Percentiles rank a stretch among this genome's conserved stretches.
Evolutionary conservation across 2,888 invertebrate genomes (phyloP).

Genomic region (Lymantria dispar): DNA sequence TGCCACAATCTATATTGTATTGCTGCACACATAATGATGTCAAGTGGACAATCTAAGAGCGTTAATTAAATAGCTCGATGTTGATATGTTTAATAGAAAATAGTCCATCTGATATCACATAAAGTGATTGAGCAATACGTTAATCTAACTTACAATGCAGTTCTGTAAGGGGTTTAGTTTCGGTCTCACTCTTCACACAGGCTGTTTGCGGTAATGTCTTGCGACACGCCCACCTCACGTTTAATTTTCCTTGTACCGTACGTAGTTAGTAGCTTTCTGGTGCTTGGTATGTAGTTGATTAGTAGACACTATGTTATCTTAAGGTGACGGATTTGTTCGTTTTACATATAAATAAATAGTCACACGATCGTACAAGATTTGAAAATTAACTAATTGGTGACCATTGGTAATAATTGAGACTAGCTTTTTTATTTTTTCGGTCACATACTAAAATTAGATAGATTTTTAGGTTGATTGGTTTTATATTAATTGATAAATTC

Average conservation of each 20-base stretch:
- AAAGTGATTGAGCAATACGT: conserved; percentile 40
- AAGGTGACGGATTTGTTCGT: conserved; percentile 30
- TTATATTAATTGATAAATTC: background rate
- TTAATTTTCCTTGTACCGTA: conserved; percentile 15
- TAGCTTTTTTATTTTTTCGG: conserved; percentile 72
- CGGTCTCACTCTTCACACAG: conserved; percentile 42
- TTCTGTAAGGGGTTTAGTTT: conserved; percentile 48
- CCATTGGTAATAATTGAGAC: conserved; percentile 59
- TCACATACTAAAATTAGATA: conserved; percentile 24
- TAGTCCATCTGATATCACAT: conserved; percentile 39
- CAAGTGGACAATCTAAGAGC: conserved; percentile 30
- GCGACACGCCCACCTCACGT: conserved; percentile 28
- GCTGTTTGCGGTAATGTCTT: conserved; percentile 22
- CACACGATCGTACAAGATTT: background rate
- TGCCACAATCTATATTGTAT: conserved; percentile 39
- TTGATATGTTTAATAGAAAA: background rate
- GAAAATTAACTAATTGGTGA: background rate
- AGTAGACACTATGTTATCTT: conserved; percentile 23
- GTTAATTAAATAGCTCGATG: background rate
- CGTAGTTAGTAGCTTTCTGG: conserved; percentile 41
- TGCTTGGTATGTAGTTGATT: conserved; percentile 48
- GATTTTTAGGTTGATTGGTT: background rate
- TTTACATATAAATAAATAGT: conserved; percentile 3
- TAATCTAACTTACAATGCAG: conserved; percentile 24
- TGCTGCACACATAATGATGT: conserved; percentile 58